phyloP scores from a whole-genome alignment of 1,140 invertebrate species.

The Pseudomyrmex flavicornis region DNA sequence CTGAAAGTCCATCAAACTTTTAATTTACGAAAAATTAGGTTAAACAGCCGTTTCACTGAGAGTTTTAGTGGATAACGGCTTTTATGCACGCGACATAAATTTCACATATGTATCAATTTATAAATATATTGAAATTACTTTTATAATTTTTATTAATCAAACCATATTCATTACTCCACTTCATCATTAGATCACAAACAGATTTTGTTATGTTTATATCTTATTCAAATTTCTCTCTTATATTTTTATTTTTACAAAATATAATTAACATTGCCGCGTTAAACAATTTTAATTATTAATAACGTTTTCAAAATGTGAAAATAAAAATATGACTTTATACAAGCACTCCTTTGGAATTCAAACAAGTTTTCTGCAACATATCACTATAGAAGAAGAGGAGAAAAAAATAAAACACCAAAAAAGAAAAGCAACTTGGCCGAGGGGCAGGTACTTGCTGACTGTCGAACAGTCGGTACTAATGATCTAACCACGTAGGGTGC shows the following conservation, averaged over 20 bases:
- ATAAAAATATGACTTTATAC: neutral
- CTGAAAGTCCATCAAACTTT: constrained; percentile 81
- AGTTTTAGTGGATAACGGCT: neutral
- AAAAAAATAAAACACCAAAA: constrained; percentile 33
- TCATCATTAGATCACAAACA: neutral
- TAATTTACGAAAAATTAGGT: constrained; percentile 42
- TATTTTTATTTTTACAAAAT: neutral
- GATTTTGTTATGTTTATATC: neutral
- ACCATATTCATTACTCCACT: neutral
- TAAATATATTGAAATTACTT: constrained; percentile 18
- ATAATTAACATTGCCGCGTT: neutral
- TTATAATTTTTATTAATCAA: neutral
- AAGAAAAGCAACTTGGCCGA: constrained; percentile 9
- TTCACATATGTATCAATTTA: neutral
- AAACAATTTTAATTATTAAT: neutral
- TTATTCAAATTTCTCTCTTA: neutral
- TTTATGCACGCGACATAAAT: neutral
- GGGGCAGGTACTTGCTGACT: constrained; percentile 72
- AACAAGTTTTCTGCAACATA: too few relatives aligned
- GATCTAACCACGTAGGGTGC: constrained; percentile 75
- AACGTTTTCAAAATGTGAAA: neutral
- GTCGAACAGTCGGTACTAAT: constrained; percentile 81
- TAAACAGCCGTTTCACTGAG: neutral
- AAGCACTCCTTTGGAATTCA: neutral
- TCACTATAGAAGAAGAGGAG: constrained; percentile 16